phyloP scores from a whole-genome alignment of 2,797 vertebrate species.

The Clarias laeviceps region DNA sequence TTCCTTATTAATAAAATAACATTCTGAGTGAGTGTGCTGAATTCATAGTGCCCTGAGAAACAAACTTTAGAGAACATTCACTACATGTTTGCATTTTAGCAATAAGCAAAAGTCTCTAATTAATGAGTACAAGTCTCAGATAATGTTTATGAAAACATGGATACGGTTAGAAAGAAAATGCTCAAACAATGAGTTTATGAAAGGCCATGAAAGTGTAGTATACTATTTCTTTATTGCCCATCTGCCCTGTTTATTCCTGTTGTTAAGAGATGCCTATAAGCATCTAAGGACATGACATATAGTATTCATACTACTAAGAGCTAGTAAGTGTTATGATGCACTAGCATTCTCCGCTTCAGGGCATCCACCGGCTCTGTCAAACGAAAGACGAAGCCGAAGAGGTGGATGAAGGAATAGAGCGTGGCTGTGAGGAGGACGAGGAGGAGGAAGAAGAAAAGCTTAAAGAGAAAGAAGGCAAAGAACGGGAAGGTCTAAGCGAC shows the following conservation, averaged over 20 bases:
- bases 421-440: conserved; percentile 75
- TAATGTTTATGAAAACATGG: too few relatives aligned
- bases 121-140: background rate
- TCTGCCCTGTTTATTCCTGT: background rate
- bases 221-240: background rate
- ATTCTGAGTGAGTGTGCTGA: too few relatives aligned
- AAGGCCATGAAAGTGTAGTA: background rate
- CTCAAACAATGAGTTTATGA: background rate
- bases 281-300: background rate
- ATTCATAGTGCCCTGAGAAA: too few relatives aligned
- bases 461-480: conserved; percentile 64
- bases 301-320: background rate
- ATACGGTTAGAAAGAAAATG: background rate
- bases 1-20: too few relatives aligned
- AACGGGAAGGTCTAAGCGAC: conserved; percentile 64
- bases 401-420: conserved; percentile 79
- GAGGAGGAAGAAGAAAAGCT: conserved; percentile 80
- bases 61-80: too few relatives aligned
- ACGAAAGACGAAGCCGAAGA: conserved; percentile 86
- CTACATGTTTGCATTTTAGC: too few relatives aligned
- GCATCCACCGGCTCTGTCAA: conserved; percentile 85
- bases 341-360: conserved; percentile 67
- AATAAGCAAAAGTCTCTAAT: background rate
- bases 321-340: background rate
- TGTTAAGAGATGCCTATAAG: background rate